Evolutionary conservation across 2,113 vertebrate genomes (phyloP), one percentile per base, ranked within the genome.

Genomic region (Scomber colias): DNA sequence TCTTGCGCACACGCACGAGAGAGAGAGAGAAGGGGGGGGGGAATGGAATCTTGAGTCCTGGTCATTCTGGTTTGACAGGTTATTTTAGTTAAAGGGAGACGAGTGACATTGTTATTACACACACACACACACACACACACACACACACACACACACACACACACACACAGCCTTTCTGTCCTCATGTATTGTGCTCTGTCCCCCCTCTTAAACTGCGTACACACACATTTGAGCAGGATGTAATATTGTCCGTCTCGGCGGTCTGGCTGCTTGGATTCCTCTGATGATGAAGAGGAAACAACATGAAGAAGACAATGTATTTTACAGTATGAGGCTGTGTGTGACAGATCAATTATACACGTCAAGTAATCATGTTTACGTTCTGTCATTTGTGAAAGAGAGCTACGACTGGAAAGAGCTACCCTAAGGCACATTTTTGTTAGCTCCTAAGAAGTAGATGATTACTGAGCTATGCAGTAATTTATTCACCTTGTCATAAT

Each of bases 51-150:
- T 78, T 64, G 53, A 82, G 3, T 76, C 54, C 73, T 73, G 57
- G 68, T 51, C 27, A 14, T 75, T 83, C 90, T 79, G 84, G 88
- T 91, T 64, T 46, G 74, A 87, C 90, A 69, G 81, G 88, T 89
- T 91, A 31, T 74, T 65, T 50, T 60, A 66, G 67, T 68, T 50
- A 12, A 19, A 53, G 54, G 54, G 57, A 46, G 40, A 63, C 1
- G 19, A 84, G 51, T 78, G 71, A 77, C 71, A 11, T 60, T 68
- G n/a, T 49, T 83, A 55, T 62, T 1, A 17, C 11, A 51, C 56
- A 70, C 75, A 68, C 27, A 54, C 49, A 70, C 73, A 51, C 31
- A 65, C 53, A 69, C 77, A 68, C 24, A 55, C 75, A 75, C 74
- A 60, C 49, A 54, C 64, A 56, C 35, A 45, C 12, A 44, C 74